Evolutionary conservation across 2,888 invertebrate species (phyloP), one percentile per base, ranked within the genome.

Genomic region (Nomada ferruginata): DNA sequence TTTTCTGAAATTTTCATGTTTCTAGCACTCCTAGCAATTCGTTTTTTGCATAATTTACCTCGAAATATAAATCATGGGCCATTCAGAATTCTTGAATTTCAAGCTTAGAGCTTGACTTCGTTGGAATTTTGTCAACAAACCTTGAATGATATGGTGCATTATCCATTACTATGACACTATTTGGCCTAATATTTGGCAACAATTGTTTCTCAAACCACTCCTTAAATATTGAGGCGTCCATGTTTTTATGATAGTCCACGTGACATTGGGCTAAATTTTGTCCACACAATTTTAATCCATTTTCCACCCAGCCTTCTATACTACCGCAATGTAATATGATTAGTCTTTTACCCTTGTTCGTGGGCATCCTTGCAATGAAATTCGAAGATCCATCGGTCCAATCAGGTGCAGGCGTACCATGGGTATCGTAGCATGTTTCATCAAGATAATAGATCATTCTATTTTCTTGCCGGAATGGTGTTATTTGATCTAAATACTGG

Each of bases 71-170:
- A 11, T 50, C 18, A 11, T 18, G 18, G 13, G 13, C 18, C 18
- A 50, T 4, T 50, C 18, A 11, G 18, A 50, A 50, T 13, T 50
- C 50, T 50, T 50, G 50, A 50, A 50, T 50, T 50, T 50, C 50
- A 13, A 50, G 15, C 50, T 15, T 50, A 13, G 50, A 18, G 18
- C 18, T 50, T 50, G 50, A 50, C 11, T 50, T 50, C 4, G 15
- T 15, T 18, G 50, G 50, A 50, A 50, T 50, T 50, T 18, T 50
- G 7, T 50, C 4, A 18, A 18, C 11, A 0, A 0, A 18, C 18
- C 18, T 50, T 50, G 50, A 50, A 50, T 64, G 64, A 9, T 64
- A 50, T 18, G 50, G 23, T 23, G 64, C 64, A 15, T 64, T 50
- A 29, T 50, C 64, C 47, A 64, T 64, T 9, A 64, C 50, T 15